Evolutionary conservation across 2,797 vertebrate species (phyloP).

Genomic region (Rousettus madagascariensis): DNA sequence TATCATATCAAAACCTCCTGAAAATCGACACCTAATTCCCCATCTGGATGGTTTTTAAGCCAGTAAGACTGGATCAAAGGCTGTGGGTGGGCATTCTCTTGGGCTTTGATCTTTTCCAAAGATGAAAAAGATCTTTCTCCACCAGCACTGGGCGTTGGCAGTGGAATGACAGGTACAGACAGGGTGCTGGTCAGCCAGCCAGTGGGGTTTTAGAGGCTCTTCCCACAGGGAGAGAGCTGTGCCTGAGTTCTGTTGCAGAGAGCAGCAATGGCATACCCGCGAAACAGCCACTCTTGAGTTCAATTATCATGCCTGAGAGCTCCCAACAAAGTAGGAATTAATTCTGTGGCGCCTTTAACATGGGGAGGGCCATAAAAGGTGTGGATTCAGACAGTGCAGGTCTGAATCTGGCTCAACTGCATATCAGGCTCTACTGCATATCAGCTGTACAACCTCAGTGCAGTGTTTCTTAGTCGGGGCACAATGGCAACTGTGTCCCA

Average conservation of each 20-base stretch:
- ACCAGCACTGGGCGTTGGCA: not conserved
- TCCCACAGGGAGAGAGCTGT: not conserved
- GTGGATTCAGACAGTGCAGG: not conserved
- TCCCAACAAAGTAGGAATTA: not conserved
- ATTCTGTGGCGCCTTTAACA: not conserved
- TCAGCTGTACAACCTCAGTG: not conserved
- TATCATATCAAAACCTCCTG: constrained; percentile 2
- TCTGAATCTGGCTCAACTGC: not conserved
- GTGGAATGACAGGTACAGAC: not conserved
- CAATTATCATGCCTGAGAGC: not conserved
- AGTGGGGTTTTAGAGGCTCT: not conserved
- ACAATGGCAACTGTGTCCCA: not conserved
- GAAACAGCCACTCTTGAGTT: not conserved
- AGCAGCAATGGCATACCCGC: not conserved
- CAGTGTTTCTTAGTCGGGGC: not conserved
- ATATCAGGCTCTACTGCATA: not conserved
- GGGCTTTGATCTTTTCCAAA: not conserved
- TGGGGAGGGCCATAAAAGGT: not conserved
- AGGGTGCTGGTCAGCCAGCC: not conserved
- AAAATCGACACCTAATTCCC: not conserved
- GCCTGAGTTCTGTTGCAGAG: not conserved
- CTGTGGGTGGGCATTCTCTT: not conserved
- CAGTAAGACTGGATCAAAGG: not conserved
- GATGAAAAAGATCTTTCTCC: not conserved
- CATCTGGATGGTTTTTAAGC: not conserved